Evolutionary conservation across 2,797 vertebrate species (phyloP), one percentile per base, ranked within the genome.

Genomic region (Cichlasoma orientale): DNA sequence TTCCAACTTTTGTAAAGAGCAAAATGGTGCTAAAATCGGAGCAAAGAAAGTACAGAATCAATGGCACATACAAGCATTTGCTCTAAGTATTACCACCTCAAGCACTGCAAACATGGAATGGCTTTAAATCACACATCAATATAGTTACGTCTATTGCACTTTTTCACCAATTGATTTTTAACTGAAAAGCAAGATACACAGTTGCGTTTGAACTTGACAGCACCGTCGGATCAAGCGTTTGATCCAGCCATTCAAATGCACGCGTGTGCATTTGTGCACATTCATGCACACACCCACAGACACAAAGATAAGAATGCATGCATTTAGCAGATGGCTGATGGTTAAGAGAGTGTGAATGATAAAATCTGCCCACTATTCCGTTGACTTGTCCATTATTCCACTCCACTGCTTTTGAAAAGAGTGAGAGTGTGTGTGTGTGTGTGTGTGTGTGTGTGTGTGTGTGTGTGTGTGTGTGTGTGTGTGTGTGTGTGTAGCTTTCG

Each of bases 321-420:
- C 73, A 85, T 92, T 91, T 88, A 89, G 85, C 94, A 95, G 94
- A 94, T 93, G 94, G 92, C 83, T 85, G 79, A 85, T 91, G 89
- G 87, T 87, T 92, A 93, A 93, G 88, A 92, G 92, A 80, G 87
- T 92, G 93, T 91, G 90, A 90, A 89, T 91, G 93, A 95, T 92
- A 92, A 93, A 94, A 93, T 90, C 92, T 89, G 87, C 78, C 88
- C 89, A 85, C 87, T 88, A 90, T 91, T 92, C 86, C 82, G 76
- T 91, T 75, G 86, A 83, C 89, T 92, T 91, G 89, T 91, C 90
- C 89, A 94, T 93, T 93, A 95, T 94, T 94, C 91, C 91, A 94
- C 93, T 92, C 89, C 85, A 86, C 86, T 85, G 92, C 88, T 66
- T 92, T 85, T 84, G 78, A 88, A 89, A 87, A 82, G 36, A 36